Percentiles rank a stretch among this genome's conserved stretches.
Evolutionary conservation across 1,140 invertebrate species (phyloP).

Genomic region (Drosophila jambulina): DNA sequence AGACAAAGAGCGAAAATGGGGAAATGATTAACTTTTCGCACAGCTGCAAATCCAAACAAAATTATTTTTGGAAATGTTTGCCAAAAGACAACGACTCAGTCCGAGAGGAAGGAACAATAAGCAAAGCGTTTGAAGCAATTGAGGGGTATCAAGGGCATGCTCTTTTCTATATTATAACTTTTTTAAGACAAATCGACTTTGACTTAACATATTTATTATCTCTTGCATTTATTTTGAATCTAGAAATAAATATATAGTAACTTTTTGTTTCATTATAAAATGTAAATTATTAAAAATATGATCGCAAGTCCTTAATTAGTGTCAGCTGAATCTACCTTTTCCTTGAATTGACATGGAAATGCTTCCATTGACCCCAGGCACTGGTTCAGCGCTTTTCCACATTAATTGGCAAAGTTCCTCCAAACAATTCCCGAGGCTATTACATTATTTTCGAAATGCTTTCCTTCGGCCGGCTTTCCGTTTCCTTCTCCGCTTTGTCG

Average conservation of each 20-base stretch:
- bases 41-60: constrained; percentile 30
- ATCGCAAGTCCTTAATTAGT: too few relatives aligned
- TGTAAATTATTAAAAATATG: too few relatives aligned
- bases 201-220: background rate
- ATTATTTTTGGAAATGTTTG: constrained; percentile 32
- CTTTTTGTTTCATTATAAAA: constrained; percentile 21
- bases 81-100: background rate
- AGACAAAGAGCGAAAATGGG: background rate
- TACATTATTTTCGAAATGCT: background rate
- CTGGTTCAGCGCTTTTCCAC: background rate
- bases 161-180: too few relatives aligned
- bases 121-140: background rate
- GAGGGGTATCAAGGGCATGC: background rate
- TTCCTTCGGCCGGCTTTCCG: background rate
- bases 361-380: constrained; percentile 2
- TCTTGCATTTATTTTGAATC: too few relatives aligned
- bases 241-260: background rate
- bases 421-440: constrained; percentile 49
- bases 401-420: background rate
- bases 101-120: background rate
- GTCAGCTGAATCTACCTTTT: background rate
- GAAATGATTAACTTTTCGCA: constrained; percentile 15
- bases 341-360: too few relatives aligned
- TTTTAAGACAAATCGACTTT: too few relatives aligned
- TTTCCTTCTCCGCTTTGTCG: background rate